phyloP scores from a whole-genome alignment of 2,888 invertebrate species.

The Lasioglossum figueresi region DNA sequence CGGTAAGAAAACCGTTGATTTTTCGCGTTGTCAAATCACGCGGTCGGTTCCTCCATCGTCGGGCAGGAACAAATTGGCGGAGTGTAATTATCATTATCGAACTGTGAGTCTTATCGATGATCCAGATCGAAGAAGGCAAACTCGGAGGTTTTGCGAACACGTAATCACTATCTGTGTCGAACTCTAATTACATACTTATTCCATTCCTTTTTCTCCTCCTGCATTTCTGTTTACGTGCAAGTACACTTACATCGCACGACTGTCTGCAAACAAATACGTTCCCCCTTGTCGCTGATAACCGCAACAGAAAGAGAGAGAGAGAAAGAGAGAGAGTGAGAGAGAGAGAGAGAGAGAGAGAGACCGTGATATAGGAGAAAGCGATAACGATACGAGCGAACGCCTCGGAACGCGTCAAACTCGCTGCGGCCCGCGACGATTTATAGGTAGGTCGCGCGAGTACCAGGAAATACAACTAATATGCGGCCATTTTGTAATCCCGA shows the following conservation, averaged over 20 bases:
- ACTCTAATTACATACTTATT: constrained; percentile 27
- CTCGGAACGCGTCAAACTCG: constrained; percentile 27
- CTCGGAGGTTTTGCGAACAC: constrained; percentile 24
- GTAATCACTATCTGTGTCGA: constrained; percentile 25
- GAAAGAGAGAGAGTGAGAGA: constrained; percentile 9
- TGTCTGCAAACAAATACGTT: constrained; percentile 22
- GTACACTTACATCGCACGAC: constrained; percentile 24
- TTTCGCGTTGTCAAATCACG: constrained; percentile 17
- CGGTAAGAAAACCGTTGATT: constrained; percentile 14
- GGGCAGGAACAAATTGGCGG: not conserved
- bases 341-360: not conserved
- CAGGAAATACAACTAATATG: constrained; percentile 52
- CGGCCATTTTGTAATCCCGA: constrained; percentile 65
- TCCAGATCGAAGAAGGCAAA: constrained; percentile 7
- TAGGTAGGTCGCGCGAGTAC: constrained; percentile 46
- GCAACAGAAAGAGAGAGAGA: constrained; percentile 2
- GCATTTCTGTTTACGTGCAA: not conserved
- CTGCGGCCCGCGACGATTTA: constrained; percentile 28
- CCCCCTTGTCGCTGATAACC: constrained; percentile 60
- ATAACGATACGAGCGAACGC: constrained; percentile 42
- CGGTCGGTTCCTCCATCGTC: not conserved
- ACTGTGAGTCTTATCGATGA: constrained; percentile 1
- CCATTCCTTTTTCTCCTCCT: not conserved
- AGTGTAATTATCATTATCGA: not conserved
- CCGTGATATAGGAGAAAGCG: constrained; percentile 29